Conservation (phyloP, 2,797 vertebrate genomes). For the Hephaestus fuliginosus region DNA sequence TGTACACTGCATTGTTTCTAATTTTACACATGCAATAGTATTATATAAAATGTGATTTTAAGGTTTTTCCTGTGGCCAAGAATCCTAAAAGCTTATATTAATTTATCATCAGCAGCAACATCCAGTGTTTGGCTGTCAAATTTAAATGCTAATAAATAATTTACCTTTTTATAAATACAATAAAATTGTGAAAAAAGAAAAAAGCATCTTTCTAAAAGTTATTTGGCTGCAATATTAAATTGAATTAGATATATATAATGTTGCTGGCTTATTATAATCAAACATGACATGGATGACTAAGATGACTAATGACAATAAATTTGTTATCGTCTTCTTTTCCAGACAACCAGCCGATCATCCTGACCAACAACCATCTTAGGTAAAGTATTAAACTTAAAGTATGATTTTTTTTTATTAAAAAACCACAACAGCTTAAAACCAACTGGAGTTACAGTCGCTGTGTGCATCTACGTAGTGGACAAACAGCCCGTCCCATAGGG, state of each 20-base stretch:
- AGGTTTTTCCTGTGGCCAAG: background rate
- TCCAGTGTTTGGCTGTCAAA: background rate
- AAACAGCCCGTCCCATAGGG: background rate
- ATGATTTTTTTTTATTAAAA: background rate
- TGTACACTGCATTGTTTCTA: background rate
- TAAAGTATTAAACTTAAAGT: constrained; percentile 44
- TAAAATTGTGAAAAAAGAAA: background rate
- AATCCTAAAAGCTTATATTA: background rate
- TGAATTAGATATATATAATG: background rate
- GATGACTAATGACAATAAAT: background rate
- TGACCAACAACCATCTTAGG: constrained; percentile 37
- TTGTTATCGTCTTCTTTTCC: constrained; percentile 26
- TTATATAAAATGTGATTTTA: background rate
- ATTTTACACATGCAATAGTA: background rate
- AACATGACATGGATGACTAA: background rate
- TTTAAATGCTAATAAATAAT: background rate
- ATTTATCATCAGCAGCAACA: background rate
- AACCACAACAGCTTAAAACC: background rate
- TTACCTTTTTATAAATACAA: background rate
- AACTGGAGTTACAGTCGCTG: background rate
- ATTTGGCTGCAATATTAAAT: background rate
- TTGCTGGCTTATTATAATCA: background rate
- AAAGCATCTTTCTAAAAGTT: background rate
- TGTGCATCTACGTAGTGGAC: constrained; percentile 4
- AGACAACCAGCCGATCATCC: constrained; percentile 25